Evolutionary conservation across 2,888 invertebrate genomes (phyloP), one percentile per base, ranked within the genome.

Genomic region (Lysandra coridon): DNA sequence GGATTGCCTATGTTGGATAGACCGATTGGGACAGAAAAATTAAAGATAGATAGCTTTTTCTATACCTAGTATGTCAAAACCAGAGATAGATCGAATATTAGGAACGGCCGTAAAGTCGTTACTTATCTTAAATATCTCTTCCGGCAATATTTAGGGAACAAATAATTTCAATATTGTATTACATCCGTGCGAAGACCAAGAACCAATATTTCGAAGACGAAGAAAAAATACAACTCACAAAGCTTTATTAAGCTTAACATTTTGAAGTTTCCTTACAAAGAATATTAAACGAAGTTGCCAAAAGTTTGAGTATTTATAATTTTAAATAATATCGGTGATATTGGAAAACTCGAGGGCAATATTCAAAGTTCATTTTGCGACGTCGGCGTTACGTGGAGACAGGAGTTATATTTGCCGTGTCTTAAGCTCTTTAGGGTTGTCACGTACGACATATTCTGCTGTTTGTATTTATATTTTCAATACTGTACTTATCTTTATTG

Each of bases 271-370:
- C 10, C 33, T 53, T 33, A 76, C 53, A 33, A 53, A 76, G 53
- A 76, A 76, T 76, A 53, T 76, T 57, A 76, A 57, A 60, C 17
- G 33, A 75, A 30, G 40, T 75, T 74, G 30, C 60, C 23, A 74
- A 79, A 75, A 75, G 74, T 60, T 62, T 79, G 74, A 75, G 75
- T 79, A 79, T 79, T 79, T 79, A 79, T 79, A 62, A 79, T 79
- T 79, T 75, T 79, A 60, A 79, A 90, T 88, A 89, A 89, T 88
- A 90, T 87, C 85, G 84, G 83, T 86, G 88, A 89, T 90, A 92
- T 92, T 92, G 89, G 88, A 85, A 90, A 91, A 92, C 89, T 92
- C 90, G 84, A 87, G 83, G 85, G 74, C 81, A 81, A 80, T 82
- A 79, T 81, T 82, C 80, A 80, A 79, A 79, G 74, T 75, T 79